These are phyloP conservation scores for Aphidoletes aphidimyza DNA, from an alignment of 2,888 invertebrate genomes.

Conservation along the genomic window DNA sequence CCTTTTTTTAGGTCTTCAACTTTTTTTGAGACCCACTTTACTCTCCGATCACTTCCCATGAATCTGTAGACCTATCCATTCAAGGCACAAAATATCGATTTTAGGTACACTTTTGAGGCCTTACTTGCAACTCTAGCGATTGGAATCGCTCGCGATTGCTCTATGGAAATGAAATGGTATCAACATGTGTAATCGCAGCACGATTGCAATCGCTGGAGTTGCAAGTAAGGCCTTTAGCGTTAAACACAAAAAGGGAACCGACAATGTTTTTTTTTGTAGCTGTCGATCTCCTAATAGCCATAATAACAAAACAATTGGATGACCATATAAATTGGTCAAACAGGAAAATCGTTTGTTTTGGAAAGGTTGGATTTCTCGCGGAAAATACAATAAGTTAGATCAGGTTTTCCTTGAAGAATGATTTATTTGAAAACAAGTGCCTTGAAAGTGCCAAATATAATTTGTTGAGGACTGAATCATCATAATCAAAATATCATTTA, in stretches of 20 bases:
- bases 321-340: not conserved
- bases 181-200: no score
- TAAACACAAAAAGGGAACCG: not conserved
- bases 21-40: no score
- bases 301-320: not conserved
- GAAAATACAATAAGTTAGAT: constrained; percentile 3
- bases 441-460: not conserved
- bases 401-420: constrained; percentile 3
- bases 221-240: no score
- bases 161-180: no score
- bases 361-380: not conserved
- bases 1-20: no score
- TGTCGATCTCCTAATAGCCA: not conserved
- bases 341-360: constrained; percentile 3
- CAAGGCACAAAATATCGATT: no score
- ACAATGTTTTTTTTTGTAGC: not conserved
- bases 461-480: constrained; percentile 3
- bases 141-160: no score
- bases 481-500: not conserved
- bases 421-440: not conserved
- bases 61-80: no score
- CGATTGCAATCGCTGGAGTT: no score
- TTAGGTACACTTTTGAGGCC: no score
- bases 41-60: no score
- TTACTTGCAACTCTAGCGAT: no score